A percentile compares a stretch with the other conserved stretches of the same genome.
These are phyloP conservation scores for Globodera ellingtonae DNA, from an alignment of 1,140 invertebrate species.

Conservation along the genomic window DNA sequence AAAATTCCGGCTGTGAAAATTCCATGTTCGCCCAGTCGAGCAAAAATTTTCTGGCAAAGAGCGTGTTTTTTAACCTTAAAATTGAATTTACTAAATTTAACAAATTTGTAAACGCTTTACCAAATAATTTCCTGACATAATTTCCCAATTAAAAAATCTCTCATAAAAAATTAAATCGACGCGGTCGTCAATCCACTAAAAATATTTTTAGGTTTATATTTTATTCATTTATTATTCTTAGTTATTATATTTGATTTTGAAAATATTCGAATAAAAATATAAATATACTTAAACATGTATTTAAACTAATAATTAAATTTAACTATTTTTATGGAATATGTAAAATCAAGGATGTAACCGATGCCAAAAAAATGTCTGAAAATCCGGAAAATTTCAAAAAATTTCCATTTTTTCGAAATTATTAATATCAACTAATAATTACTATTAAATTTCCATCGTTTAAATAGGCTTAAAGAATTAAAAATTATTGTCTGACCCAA, in stretches of 20 bases:
- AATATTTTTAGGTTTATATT: constrained; percentile 33
- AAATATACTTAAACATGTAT: too few relatives aligned
- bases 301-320: too few relatives aligned
- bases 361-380: too few relatives aligned
- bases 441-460: too few relatives aligned
- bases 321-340: too few relatives aligned
- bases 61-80: constrained; percentile 54
- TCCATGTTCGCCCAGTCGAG: constrained; percentile 54
- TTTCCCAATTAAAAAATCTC: constrained; percentile 61
- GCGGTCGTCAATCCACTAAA: constrained; percentile 41
- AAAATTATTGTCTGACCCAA: too few relatives aligned
- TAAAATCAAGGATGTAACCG: too few relatives aligned
- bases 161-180: not conserved
- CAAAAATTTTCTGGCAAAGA: constrained; percentile 50
- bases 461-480: too few relatives aligned
- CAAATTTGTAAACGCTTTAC: constrained; percentile 9
- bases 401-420: too few relatives aligned
- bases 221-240: too few relatives aligned
- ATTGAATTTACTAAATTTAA: not conserved
- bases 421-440: too few relatives aligned
- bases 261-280: constrained; percentile 39
- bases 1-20: constrained; percentile 46
- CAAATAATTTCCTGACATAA: constrained; percentile 56
- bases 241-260: constrained; percentile 27
- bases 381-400: too few relatives aligned